Conservation (phyloP, 2,113 vertebrate genomes). For the Tachysurus fulvidraco region DNA sequence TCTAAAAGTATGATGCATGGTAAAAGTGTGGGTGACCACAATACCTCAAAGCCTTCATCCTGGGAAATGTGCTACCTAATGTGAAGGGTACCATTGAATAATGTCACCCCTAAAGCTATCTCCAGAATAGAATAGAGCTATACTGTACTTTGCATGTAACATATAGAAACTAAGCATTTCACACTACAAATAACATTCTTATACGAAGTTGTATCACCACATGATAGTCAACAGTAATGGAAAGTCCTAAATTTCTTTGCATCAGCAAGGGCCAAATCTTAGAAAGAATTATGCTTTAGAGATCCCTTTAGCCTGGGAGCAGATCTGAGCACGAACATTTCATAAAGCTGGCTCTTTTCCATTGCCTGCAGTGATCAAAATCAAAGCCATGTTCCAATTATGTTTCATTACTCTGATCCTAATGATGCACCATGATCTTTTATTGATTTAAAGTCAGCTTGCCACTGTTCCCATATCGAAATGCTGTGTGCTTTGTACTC, state of each 20-base stretch:
- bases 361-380: slow-evolving; percentile 26
- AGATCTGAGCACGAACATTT: slow-evolving; percentile 25
- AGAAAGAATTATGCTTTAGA: background rate
- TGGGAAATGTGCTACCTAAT: background rate
- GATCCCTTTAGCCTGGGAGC: slow-evolving; percentile 4
- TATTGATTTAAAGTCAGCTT: slow-evolving; percentile 48
- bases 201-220: background rate
- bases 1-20: background rate
- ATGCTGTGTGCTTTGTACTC: slow-evolving; percentile 2
- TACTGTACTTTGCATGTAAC: background rate
- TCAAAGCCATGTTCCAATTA: slow-evolving; percentile 50
- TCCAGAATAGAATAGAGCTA: background rate
- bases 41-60: background rate
- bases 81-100: background rate
- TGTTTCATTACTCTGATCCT: slow-evolving; percentile 34
- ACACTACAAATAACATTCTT: background rate
- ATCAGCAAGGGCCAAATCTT: background rate
- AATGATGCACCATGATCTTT: slow-evolving; percentile 44
- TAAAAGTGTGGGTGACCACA: background rate
- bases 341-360: slow-evolving; percentile 23
- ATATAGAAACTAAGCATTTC: background rate
- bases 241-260: background rate
- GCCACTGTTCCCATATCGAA: slow-evolving; percentile 18
- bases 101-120: background rate
- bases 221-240: background rate